Conservation (phyloP, 2,797 vertebrate genomes). For the Trichosurus vulpecula region DNA sequence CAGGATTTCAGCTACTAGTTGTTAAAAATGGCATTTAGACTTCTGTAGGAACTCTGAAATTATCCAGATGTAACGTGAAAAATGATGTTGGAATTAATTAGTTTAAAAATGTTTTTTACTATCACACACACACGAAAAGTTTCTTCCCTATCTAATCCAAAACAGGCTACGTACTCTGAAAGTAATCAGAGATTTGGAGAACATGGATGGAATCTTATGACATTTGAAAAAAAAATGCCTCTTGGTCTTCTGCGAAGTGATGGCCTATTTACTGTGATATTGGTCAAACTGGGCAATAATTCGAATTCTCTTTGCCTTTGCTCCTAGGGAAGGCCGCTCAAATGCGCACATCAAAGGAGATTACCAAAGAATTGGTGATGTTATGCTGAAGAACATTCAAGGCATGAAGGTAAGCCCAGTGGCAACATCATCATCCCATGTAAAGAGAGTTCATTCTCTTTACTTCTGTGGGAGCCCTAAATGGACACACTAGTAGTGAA, state of each 20-base stretch:
- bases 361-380: conserved; percentile 96
- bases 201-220: neutral
- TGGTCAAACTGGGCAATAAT: neutral
- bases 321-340: conserved; percentile 94
- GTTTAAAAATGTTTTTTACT: neutral
- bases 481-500: neutral
- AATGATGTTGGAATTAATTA: neutral
- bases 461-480: neutral
- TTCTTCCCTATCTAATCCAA: neutral
- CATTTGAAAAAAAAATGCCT: neutral
- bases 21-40: neutral
- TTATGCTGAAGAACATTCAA: conserved; percentile 96
- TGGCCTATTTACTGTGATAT: neutral
- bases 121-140: neutral
- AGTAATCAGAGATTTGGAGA: neutral
- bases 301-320: conserved; percentile 56
- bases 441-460: neutral
- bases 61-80: neutral
- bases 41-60: neutral
- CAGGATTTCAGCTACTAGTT: neutral
- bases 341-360: conserved; percentile 96
- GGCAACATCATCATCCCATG: neutral
- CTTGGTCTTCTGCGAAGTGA: neutral
- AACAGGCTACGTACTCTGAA: neutral
- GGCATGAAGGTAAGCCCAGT: conserved; percentile 91